phyloP scores from a whole-genome alignment of 2,797 vertebrate genomes.

The Pseudochaenichthys georgianus region DNA sequence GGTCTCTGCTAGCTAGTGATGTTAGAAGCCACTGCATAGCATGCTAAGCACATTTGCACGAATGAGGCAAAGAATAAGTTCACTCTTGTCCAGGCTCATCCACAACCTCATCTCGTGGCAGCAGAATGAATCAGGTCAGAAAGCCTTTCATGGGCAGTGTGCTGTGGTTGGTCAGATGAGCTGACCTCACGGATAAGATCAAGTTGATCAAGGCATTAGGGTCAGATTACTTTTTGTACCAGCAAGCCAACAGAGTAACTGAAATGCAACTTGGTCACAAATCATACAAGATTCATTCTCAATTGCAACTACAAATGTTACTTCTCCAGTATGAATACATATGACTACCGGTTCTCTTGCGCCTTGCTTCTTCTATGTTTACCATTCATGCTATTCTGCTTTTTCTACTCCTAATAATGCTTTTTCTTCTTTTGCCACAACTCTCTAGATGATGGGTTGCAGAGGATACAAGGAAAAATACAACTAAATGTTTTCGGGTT shows the following conservation, averaged over 20 bases:
- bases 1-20: background rate
- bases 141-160: constrained; percentile 15
- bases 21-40: constrained; percentile 13
- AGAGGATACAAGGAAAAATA: background rate
- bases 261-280: constrained; percentile 7
- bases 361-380: background rate
- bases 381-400: background rate
- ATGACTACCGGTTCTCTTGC: background rate
- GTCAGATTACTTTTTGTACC: constrained; percentile 34
- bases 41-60: constrained; percentile 33
- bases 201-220: constrained; percentile 40
- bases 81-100: constrained; percentile 17
- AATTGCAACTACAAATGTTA: too few relatives aligned
- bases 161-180: constrained; percentile 39
- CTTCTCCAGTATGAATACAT: background rate
- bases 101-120: constrained; percentile 28
- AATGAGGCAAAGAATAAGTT: constrained; percentile 21
- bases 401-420: constrained; percentile 24
- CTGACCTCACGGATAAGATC: constrained; percentile 46
- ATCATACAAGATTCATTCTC: too few relatives aligned
- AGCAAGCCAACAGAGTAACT: background rate
- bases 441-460: constrained; percentile 10
- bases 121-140: constrained; percentile 58
- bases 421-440: background rate
- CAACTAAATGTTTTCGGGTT: constrained; percentile 2